Evolutionary conservation across 2,113 vertebrate species (phyloP).

Genomic region (Neotoma lepida): DNA sequence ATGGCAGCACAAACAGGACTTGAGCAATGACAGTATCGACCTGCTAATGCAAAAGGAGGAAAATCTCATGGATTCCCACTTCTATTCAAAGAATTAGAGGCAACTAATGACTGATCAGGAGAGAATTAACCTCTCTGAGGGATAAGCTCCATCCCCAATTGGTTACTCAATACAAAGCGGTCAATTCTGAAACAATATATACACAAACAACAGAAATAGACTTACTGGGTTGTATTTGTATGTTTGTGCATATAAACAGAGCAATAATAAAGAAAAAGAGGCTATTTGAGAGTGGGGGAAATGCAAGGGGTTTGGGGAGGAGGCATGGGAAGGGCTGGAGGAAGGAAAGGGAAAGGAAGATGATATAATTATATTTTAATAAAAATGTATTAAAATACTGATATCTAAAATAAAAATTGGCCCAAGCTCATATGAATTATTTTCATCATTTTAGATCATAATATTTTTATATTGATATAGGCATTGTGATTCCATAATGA

Average conservation of each 20-base stretch:
- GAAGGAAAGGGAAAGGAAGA: background rate
- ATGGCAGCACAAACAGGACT: background rate
- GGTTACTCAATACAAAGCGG: background rate
- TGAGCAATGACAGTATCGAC: background rate
- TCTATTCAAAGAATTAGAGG: background rate
- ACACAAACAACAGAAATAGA: background rate
- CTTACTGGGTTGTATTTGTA: background rate
- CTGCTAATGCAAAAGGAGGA: background rate
- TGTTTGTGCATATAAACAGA: background rate
- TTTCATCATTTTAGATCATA: background rate
- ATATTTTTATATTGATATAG: conserved; percentile 26
- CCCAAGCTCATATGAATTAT: conserved; percentile 4
- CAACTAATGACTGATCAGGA: background rate
- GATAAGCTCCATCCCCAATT: background rate
- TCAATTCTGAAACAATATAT: background rate
- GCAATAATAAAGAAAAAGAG: background rate
- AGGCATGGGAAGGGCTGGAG: background rate
- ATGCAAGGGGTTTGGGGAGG: background rate
- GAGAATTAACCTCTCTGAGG: background rate
- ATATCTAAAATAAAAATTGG: background rate
- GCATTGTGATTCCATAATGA: conserved; percentile 21
- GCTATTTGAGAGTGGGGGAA: background rate
- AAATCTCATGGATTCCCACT: background rate
- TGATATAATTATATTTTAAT: background rate
- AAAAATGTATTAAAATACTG: background rate